Conservation (phyloP, 2,113 vertebrate genomes). For the Tychaedon coryphoeus region DNA sequence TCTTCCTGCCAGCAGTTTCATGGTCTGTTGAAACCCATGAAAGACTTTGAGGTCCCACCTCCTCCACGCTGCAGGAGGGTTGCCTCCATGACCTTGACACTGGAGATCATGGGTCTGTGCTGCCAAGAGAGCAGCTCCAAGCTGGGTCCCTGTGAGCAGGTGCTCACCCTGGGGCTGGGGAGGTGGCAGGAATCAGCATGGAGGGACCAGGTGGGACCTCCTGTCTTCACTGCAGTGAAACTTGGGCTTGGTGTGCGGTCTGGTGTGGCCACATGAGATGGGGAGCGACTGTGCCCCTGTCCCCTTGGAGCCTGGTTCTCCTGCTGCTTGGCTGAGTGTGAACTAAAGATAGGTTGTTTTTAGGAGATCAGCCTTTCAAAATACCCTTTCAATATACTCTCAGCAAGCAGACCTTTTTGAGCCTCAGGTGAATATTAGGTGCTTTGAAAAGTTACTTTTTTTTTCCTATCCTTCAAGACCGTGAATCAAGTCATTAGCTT, state of each 20-base stretch:
- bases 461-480: not conserved
- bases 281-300: rapidly evolving
- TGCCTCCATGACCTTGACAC: rapidly evolving
- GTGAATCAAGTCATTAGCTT: not conserved
- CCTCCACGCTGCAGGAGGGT: rapidly evolving
- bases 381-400: not conserved
- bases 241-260: not conserved
- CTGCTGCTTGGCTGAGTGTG: not conserved
- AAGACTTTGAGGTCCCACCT: not conserved
- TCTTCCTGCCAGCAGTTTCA: not conserved
- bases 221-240: not conserved
- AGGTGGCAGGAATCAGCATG: not conserved
- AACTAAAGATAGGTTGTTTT: not conserved
- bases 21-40: not conserved
- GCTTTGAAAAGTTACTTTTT: not conserved
- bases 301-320: rapidly evolving
- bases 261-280: not conserved
- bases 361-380: not conserved
- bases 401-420: not conserved
- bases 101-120: rapidly evolving
- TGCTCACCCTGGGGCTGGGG: not conserved
- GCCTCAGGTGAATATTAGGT: not conserved
- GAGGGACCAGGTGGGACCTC: not conserved
- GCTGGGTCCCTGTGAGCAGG: rapidly evolving
- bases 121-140: not conserved